Evolutionary conservation across 2,113 vertebrate genomes (phyloP).

Genomic region (Mustela nigripes): DNA sequence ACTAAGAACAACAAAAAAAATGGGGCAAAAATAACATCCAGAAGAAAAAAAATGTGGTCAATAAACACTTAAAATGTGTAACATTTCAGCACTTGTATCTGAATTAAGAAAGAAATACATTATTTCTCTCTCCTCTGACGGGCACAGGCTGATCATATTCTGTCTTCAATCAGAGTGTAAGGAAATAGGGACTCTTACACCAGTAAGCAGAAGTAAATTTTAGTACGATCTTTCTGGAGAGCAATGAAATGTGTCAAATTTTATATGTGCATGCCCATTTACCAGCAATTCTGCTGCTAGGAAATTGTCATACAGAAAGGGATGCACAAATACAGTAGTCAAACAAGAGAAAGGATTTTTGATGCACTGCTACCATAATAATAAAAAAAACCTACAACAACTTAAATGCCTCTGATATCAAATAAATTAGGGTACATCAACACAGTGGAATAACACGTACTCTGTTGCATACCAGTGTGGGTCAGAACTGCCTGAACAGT

Average conservation of each 20-base stretch:
- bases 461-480: no score
- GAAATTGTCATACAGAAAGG: constrained; percentile 2
- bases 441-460: background rate
- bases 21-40: background rate
- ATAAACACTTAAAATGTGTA: constrained; percentile 30
- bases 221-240: background rate
- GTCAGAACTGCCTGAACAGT: background rate
- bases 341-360: background rate
- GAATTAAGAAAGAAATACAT: background rate
- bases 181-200: background rate
- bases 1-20: background rate
- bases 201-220: background rate
- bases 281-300: background rate
- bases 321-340: background rate
- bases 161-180: background rate
- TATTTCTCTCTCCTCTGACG: background rate
- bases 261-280: background rate
- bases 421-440: background rate
- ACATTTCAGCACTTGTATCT: background rate
- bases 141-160: background rate
- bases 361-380: background rate
- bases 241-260: constrained; percentile 16
- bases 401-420: background rate
- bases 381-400: background rate
- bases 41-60: background rate